Base-by-base conservation (phyloP, 2,888 invertebrate genomes). In the Piscicola geometra region DNA sequence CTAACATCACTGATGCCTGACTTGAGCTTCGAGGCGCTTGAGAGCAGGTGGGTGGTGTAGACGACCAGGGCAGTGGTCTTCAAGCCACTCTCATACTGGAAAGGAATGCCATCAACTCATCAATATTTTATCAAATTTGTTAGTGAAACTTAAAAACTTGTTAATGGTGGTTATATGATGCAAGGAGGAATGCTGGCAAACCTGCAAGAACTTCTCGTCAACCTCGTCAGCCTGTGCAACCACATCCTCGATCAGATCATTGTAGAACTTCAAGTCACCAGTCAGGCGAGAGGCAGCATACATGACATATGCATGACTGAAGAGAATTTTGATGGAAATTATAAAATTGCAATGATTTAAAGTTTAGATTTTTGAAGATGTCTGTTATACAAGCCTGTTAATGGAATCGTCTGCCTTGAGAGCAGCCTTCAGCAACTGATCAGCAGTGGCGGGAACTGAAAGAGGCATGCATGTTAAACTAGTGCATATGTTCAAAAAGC, bases 201-300 rank as follows among this genome's bases (percentile, higher is more conserved):
- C 87, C 82, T 87, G 87, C 76, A 87, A 87, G 81, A 91, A 90
- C 82, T 90, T 90, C 18, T 92, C 91, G 86, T 96, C 93, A 2
- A 93, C 91, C 88, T 97, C 96, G 86, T 98, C 97, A 0, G 96
- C 96, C 83, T 96, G 94, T 1, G 93, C 91, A 77, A 97, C 88
- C n/a, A 93, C 91, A 84, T 95, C 94, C 86, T 95, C 94, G 33
- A 95, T 90, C 75, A 92, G 90, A 77, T 92, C 90, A 66, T 89
- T 89, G 66, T 86, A 85, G 71, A 83, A 82, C 67, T 82, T 83
- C 5, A 85, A 79, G 74, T 86, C 84, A 12, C 88, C 88, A 0
- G 89, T 89, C 80, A 94, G 87, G 79, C 90, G 89, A 67, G 92
- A 88, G n/a, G 93, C 93, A 72, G 92, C 88, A 77, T 91, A 90